Evolutionary conservation across 1,140 invertebrate genomes (phyloP).

Genomic region (Berghia stephanieae): DNA sequence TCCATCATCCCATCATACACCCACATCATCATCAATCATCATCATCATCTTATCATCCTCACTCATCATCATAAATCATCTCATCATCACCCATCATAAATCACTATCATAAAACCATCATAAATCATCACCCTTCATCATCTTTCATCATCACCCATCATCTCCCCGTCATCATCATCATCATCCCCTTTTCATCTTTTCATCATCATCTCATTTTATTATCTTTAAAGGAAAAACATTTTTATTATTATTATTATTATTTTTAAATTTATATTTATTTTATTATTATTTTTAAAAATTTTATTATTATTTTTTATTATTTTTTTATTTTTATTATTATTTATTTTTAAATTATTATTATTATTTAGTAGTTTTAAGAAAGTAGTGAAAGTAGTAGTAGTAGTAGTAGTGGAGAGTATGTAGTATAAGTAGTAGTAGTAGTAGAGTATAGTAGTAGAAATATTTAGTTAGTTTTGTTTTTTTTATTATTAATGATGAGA

Average conservation of each 20-base stretch:
- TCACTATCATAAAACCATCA: slow-evolving; percentile 45
- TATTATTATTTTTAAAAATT: neutral
- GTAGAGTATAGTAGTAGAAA: no score
- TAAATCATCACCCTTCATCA: no score
- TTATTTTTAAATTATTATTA: no score
- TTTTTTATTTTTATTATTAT: no score
- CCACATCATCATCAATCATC: no score
- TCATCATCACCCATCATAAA: slow-evolving; percentile 45
- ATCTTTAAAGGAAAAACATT: no score
- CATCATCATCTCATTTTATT: slow-evolving; percentile 33
- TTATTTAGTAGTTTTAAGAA: no score
- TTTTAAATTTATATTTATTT: neutral
- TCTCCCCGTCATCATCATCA: slow-evolving; percentile 37
- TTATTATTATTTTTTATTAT: no score
- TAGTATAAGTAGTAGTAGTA: neutral
- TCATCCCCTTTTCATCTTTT: slow-evolving; percentile 40
- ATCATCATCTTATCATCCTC: neutral
- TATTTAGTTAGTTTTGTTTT: no score
- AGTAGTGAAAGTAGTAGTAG: no score
- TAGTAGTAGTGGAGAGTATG: neutral
- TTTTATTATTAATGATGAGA: no score
- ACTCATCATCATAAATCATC: slow-evolving; percentile 4
- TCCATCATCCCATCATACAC: neutral
- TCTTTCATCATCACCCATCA: slow-evolving; percentile 44
- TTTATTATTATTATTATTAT: neutral